Evolutionary conservation across 2,888 invertebrate species (phyloP).

Genomic region (Trichopoda pennipes): DNA sequence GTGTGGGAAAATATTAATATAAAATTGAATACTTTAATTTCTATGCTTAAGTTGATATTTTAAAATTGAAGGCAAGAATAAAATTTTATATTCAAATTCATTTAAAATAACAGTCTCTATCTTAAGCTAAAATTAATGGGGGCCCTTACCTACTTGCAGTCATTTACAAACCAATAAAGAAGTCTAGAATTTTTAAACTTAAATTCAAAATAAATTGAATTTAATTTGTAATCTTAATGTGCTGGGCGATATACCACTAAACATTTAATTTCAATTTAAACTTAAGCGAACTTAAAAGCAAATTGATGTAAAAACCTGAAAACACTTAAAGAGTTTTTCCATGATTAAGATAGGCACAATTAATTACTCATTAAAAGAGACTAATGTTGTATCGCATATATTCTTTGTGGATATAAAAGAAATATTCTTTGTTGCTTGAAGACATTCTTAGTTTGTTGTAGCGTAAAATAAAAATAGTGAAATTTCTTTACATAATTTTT

Average conservation of each 20-base stretch:
- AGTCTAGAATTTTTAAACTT: neutral
- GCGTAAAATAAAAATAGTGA: too few relatives aligned
- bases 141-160: neutral
- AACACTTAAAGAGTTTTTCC: neutral
- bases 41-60: too few relatives aligned
- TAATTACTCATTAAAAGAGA: neutral
- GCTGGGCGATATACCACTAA: neutral
- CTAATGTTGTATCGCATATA: neutral
- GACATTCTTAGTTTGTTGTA: neutral
- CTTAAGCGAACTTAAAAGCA: constrained; percentile 43
- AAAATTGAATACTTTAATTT: too few relatives aligned
- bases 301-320: constrained; percentile 42
- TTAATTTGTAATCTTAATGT: constrained; percentile 22
- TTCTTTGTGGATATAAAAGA: neutral
- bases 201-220: neutral
- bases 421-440: neutral
- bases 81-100: too few relatives aligned
- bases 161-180: neutral
- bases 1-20: constrained; percentile 48
- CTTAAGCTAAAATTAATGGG: neutral
- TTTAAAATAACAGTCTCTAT: neutral
- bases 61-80: too few relatives aligned
- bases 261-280: constrained; percentile 22
- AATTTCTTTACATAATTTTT: too few relatives aligned
- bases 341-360: neutral